Evolutionary conservation across 2,888 invertebrate genomes (phyloP), one percentile per base, ranked within the genome.

Genomic region (Trichopoda pennipes): DNA sequence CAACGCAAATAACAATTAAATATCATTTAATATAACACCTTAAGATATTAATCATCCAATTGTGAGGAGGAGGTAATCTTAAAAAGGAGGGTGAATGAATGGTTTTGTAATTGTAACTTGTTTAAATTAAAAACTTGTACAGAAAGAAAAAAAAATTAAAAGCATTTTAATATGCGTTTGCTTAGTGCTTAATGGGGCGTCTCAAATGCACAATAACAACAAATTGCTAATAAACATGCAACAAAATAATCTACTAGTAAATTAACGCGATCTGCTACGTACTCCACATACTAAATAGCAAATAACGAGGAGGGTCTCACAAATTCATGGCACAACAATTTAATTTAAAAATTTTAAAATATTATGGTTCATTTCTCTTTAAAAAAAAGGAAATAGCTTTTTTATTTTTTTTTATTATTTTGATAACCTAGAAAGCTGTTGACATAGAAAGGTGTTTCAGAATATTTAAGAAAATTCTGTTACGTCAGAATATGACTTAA

Each of bases 211-310:
- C 56, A 70, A 32, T 56, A 70, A 70, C 69, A 80, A 78, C 69
- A 81, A 81, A 81, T 78, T 78, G 77, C 58, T 69, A 21, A 53
- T 69, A 78, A 66, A 81, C 81, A 81, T 81, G 81, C 81, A 81
- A 81, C 73, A 64, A 69, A 73, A 81, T 19, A 14, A 68, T 17
- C 51, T 21, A 53, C 23, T 35, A 51, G 23, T 58, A 78, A 69
- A 69, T 77, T 69, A 81, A 78, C 69, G 69, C 77, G 69, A 78
- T 78, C 73, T 61, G 47, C 61, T 69, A 17, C 14, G 0, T 7
- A 42, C 19, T 23, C 16, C 8, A 3, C 8, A 12, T 2, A 38
- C 38, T 38, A 38, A 38, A 16, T 35, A 9, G 14, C 38, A 44
- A 1, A 2, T n/a, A 3, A 44, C 44, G 44, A 44, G 44, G 44